A percentile compares a stretch with the other conserved stretches of the same genome.
Evolutionary conservation across 2,888 invertebrate species (phyloP).

Genomic region (Polydrusus pterygomalis): DNA sequence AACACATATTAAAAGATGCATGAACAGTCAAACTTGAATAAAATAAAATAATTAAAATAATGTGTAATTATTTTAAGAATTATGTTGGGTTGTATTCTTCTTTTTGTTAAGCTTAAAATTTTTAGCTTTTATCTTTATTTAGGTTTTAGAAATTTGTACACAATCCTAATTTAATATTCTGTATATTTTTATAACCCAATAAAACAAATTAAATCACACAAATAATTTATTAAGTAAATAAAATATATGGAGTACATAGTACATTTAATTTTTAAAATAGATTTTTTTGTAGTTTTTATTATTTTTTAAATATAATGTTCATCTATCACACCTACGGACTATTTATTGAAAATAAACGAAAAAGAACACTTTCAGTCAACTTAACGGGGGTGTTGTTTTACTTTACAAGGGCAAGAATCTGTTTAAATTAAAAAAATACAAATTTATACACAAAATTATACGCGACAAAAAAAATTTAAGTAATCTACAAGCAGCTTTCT

Average conservation of each 20-base stretch:
- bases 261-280: conserved; percentile 67
- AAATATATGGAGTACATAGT: conserved; percentile 66
- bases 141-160: too few species aligned
- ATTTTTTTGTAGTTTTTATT: conserved; percentile 61
- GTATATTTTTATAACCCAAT: not conserved
- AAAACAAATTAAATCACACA: conserved; percentile 60
- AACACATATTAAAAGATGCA: not conserved
- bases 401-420: conserved; percentile 43
- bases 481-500: not conserved
- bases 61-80: too few species aligned
- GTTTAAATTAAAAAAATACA: conserved; percentile 26
- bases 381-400: conserved; percentile 24
- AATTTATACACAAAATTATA: conserved; percentile 21
- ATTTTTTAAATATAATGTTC: conserved; percentile 62
- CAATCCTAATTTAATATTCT: too few species aligned
- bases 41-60: too few species aligned
- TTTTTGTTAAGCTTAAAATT: too few species aligned
- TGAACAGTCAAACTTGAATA: too few species aligned
- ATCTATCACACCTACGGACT: conserved; percentile 63
- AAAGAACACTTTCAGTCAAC: conserved; percentile 64
- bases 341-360: conserved; percentile 60
- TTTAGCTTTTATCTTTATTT: too few species aligned
- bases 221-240: conserved; percentile 68
- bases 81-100: too few species aligned
- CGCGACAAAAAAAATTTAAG: conserved; percentile 1